phyloP scores from a whole-genome alignment of 2,797 vertebrate species.

The Scyliorhinus canicula region DNA sequence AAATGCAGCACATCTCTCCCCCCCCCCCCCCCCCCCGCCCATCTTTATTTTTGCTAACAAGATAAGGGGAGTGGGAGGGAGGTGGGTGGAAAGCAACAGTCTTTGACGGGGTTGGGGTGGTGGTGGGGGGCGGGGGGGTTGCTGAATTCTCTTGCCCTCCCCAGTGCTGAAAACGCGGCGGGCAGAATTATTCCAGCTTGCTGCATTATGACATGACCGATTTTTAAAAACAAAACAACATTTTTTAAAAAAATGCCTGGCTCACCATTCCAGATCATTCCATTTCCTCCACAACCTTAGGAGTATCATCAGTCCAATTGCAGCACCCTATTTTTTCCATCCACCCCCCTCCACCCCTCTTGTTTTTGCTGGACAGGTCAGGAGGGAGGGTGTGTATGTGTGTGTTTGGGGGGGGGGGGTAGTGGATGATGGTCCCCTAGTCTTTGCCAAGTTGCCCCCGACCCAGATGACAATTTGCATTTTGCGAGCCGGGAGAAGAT shows the following conservation, averaged over 20 bases:
- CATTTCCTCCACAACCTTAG: neutral
- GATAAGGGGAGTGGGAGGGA: neutral
- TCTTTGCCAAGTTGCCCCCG: neutral
- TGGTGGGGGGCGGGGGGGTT: too few relatives aligned
- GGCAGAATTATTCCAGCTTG: neutral
- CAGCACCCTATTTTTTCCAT: neutral
- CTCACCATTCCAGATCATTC: neutral
- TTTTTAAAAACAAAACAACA: too few relatives aligned
- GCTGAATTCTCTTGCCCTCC: neutral
- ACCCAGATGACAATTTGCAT: neutral
- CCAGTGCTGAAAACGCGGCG: too few relatives aligned
- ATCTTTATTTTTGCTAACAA: neutral
- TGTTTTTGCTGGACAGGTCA: neutral
- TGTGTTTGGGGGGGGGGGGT: neutral
- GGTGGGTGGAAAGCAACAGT: neutral
- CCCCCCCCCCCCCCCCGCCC: too few relatives aligned
- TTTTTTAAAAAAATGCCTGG: neutral
- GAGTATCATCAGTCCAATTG: neutral
- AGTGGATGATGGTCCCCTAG: too few relatives aligned
- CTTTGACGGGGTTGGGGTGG: too few relatives aligned
- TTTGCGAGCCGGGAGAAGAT: neutral
- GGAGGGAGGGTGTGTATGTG: neutral
- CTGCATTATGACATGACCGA: conserved; percentile 5
- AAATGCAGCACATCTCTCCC: neutral
- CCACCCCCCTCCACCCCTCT: too few relatives aligned